Conservation (phyloP, 2,888 invertebrate species). For the Galerucella pusilla region DNA sequence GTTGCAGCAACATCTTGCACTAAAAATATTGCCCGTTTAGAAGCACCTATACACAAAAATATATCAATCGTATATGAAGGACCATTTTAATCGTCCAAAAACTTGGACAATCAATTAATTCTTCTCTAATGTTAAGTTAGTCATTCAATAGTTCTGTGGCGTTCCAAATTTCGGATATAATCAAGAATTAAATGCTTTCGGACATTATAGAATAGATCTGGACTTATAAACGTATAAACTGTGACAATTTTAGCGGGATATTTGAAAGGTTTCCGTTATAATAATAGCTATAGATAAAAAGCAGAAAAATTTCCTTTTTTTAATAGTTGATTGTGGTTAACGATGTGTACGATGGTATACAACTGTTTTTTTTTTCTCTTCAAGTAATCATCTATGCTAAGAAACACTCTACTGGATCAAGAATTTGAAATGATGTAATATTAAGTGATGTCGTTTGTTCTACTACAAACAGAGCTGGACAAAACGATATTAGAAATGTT, state of each 20-base stretch:
- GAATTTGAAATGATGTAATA: slow-evolving; percentile 6
- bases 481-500: not conserved
- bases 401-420: slow-evolving; percentile 31
- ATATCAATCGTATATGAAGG: too few species aligned
- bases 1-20: too few species aligned
- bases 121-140: too few species aligned
- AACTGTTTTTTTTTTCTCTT: slow-evolving; percentile 34
- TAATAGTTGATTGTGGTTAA: slow-evolving; percentile 38
- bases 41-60: too few species aligned
- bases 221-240: not conserved
- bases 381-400: slow-evolving; percentile 33
- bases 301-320: slow-evolving; percentile 34
- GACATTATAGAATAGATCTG: too few species aligned
- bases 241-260: not conserved
- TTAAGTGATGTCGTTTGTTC: not conserved
- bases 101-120: too few species aligned
- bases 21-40: too few species aligned
- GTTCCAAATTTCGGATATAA: not conserved
- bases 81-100: too few species aligned
- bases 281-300: slow-evolving; percentile 32
- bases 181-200: not conserved
- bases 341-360: slow-evolving; percentile 30
- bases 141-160: not conserved
- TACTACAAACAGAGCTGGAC: not conserved
- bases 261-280: slow-evolving; percentile 14